Evolutionary conservation across 1,140 invertebrate genomes (phyloP).

Genomic region (Camponotus vicinus): DNA sequence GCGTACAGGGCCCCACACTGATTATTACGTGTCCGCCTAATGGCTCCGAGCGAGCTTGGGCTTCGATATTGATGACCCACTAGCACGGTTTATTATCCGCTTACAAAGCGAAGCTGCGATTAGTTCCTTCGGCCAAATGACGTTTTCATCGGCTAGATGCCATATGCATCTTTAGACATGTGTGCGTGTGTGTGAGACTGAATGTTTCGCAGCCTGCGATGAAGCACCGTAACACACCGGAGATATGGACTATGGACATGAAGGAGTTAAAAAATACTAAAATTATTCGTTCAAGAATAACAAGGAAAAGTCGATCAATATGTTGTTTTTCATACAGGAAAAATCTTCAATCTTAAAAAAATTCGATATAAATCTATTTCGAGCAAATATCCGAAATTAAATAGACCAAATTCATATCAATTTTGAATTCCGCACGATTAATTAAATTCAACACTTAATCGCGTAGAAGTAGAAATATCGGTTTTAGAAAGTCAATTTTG

Average conservation of each 20-base stretch:
- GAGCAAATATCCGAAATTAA: too few species aligned
- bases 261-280: constrained; percentile 33
- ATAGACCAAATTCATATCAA: too few species aligned
- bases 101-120: constrained; percentile 43
- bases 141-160: constrained; percentile 34
- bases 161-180: constrained; percentile 27
- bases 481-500: too few species aligned
- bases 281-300: neutral
- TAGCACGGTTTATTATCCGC: constrained; percentile 54
- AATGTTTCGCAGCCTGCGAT: constrained; percentile 40
- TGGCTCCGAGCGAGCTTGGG: constrained; percentile 24
- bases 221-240: constrained; percentile 49
- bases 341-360: too few species aligned
- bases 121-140: constrained; percentile 56
- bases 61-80: constrained; percentile 62
- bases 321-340: too few species aligned
- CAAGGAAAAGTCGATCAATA: too few species aligned
- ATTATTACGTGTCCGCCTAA: constrained; percentile 59
- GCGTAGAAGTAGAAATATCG: too few species aligned
- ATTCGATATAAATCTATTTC: too few species aligned
- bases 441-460: too few species aligned
- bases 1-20: constrained; percentile 31
- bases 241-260: constrained; percentile 51
- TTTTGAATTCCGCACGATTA: too few species aligned
- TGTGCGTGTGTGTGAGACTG: neutral